Evolutionary conservation across 2,113 vertebrate species (phyloP).

Genomic region (Amia ocellicauda): DNA sequence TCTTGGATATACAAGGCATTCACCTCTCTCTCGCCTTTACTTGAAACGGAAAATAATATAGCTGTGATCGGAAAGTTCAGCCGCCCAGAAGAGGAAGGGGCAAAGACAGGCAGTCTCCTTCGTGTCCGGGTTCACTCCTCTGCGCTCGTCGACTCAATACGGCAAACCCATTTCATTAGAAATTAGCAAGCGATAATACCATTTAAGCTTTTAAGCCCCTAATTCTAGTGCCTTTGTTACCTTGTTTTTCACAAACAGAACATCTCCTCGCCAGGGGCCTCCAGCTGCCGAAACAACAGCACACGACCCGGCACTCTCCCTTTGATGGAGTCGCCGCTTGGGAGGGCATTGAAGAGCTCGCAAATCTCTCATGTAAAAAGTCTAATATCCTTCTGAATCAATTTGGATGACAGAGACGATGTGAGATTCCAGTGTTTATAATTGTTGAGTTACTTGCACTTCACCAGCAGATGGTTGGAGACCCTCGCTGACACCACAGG

Average conservation of each 20-base stretch:
- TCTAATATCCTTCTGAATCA: slow-evolving; percentile 45
- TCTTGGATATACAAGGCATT: no score
- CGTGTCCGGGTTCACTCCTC: slow-evolving; percentile 16
- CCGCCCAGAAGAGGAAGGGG: background rate
- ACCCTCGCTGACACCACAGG: slow-evolving; percentile 32
- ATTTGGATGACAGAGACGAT: slow-evolving; percentile 29
- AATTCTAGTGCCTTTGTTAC: slow-evolving; percentile 55
- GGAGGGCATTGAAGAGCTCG: slow-evolving; percentile 43
- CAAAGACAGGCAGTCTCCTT: slow-evolving; percentile 20
- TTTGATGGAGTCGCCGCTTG: slow-evolving; percentile 33
- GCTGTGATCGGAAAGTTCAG: background rate
- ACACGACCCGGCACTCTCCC: background rate
- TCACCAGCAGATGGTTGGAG: slow-evolving; percentile 38
- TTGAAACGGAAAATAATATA: no score
- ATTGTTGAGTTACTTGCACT: slow-evolving; percentile 27
- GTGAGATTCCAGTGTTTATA: slow-evolving; percentile 22
- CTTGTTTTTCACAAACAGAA: slow-evolving; percentile 29
- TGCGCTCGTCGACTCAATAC: slow-evolving; percentile 8
- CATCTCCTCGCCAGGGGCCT: slow-evolving; percentile 36
- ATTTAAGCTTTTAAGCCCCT: slow-evolving; percentile 59
- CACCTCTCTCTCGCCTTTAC: no score
- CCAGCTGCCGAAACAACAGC: slow-evolving; percentile 42
- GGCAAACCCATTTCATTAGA: slow-evolving; percentile 38
- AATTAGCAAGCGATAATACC: slow-evolving; percentile 41
- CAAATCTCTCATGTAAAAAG: slow-evolving; percentile 32